Evolutionary conservation across 2,888 invertebrate genomes (phyloP), one percentile per base, ranked within the genome.

Genomic region (Sminthurinus aureus): DNA sequence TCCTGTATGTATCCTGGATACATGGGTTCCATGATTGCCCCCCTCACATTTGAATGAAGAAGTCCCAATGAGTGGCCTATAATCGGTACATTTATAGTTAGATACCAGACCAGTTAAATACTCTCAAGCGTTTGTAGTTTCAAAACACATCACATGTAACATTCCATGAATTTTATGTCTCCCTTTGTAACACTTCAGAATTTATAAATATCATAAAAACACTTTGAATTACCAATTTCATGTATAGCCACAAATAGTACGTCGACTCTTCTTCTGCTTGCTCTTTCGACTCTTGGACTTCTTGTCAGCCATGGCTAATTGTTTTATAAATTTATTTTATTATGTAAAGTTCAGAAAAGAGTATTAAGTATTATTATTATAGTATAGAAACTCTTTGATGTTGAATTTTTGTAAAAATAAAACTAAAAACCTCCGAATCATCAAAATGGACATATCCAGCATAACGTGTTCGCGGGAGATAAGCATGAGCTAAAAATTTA

Each of bases 401-500:
- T n/a, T n/a, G n/a, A n/a, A n/a, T n/a, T n/a, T n/a, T n/a, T n/a
- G n/a, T n/a, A n/a, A n/a, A n/a, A n/a, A 52, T 11, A 52, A 52
- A 52, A 52, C 52, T 90, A n/a, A n/a, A n/a, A n/a, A n/a, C n/a
- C n/a, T n/a, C n/a, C n/a, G n/a, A n/a, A 78, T 91, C 91, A 84
- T 91, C 91, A 88, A 91, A 91, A 87, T 91, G 91, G 38, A 91
- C 91, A 85, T 91, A 91, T 2, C 91, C 91, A 6, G 91, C 91
- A 85, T 85, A 73, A 1, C 84, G 85, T 52, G 64, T 64, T 13
- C 85, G 85, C n/a, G 90, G 90, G 82, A 90, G 90, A 85, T 90
- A 90, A 13, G 90, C 90, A 84, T 90, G 90, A 9, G 90, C 90
- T n/a, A 26, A 15, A n/a, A n/a, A n/a, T n/a, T n/a, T n/a, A n/a